Percentiles rank a stretch among this genome's conserved stretches.
Conservation (phyloP, 2,888 invertebrate species). For the Thysanoteuthis rhombus region DNA sequence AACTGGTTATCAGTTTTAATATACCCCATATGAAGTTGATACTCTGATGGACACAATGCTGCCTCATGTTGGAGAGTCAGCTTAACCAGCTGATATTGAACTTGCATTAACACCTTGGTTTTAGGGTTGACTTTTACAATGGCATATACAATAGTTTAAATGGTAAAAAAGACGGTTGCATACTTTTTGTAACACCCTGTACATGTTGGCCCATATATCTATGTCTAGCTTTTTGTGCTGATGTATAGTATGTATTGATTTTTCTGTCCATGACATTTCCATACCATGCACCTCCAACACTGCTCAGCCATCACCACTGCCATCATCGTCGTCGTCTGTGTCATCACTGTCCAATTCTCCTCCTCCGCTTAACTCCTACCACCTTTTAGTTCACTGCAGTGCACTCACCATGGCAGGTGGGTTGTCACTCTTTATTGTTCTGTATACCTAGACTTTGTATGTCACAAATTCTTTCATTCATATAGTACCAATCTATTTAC, state of each 20-base stretch:
- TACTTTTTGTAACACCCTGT: not conserved
- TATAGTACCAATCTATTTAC: not conserved
- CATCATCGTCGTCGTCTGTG: not conserved
- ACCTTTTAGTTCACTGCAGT: not conserved
- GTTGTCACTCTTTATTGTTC: not conserved
- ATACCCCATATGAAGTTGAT: no score
- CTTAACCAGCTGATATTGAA: no score
- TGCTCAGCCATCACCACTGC: not conserved
- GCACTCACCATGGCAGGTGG: not conserved
- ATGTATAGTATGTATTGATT: not conserved
- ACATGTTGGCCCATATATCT: conserved; percentile 12
- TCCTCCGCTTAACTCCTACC: not conserved
- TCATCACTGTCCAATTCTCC: not conserved
- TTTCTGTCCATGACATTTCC: not conserved
- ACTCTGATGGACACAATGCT: no score
- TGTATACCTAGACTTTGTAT: not conserved
- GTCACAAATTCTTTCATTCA: not conserved
- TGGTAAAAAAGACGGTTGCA: no score
- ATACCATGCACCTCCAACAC: not conserved
- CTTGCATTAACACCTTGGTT: no score
- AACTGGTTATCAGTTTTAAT: no score
- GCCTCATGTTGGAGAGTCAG: no score
- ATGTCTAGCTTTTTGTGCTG: not conserved
- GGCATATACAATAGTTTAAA: no score
- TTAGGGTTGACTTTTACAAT: no score